A percentile compares a stretch with the other conserved stretches of the same genome.
phyloP scores from a whole-genome alignment of 2,888 invertebrate genomes.

The Lasiommata megera region DNA sequence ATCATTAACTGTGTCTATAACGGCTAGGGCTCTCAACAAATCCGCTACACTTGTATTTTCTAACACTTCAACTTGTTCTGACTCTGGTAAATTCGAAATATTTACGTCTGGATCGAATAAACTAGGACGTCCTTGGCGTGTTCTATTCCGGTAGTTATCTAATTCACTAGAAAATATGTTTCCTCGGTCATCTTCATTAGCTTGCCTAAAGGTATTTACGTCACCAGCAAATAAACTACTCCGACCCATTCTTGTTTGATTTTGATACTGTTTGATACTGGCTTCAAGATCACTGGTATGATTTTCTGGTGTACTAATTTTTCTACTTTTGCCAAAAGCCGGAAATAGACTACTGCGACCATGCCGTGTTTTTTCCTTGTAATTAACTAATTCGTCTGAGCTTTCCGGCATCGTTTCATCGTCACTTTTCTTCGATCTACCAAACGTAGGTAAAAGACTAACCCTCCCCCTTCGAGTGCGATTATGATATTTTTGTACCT shows the following conservation, averaged over 20 bases:
- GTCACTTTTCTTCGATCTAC: conserved; percentile 52
- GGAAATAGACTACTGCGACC: conserved; percentile 69
- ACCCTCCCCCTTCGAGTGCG: conserved; percentile 66
- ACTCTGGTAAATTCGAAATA: conserved; percentile 59
- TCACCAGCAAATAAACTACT: conserved; percentile 56
- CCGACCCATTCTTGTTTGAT: conserved; percentile 54
- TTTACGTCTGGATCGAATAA: conserved; percentile 72
- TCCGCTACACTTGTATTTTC: conserved; percentile 93
- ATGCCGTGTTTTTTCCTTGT: conserved; percentile 64
- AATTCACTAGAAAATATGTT: conserved; percentile 55
- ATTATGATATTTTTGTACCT: conserved; percentile 66
- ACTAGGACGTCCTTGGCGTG: conserved; percentile 66
- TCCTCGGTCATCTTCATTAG: conserved; percentile 42
- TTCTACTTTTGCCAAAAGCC: conserved; percentile 67
- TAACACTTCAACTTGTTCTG: conserved; percentile 82
- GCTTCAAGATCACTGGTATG: conserved; percentile 59
- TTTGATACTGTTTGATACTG: conserved; percentile 66
- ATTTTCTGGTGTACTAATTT: conserved; percentile 54
- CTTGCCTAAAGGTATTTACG: conserved; percentile 44
- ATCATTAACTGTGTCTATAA: conserved; percentile 75
- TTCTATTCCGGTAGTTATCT: conserved; percentile 63
- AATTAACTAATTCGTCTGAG: conserved; percentile 68
- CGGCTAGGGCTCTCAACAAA: conserved; percentile 88
- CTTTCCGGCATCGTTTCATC: conserved; percentile 67
- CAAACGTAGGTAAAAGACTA: conserved; percentile 70